These are phyloP conservation scores for Dermolepida albohirtum DNA, from an alignment of 2,888 invertebrate species.

Conservation along the genomic window DNA sequence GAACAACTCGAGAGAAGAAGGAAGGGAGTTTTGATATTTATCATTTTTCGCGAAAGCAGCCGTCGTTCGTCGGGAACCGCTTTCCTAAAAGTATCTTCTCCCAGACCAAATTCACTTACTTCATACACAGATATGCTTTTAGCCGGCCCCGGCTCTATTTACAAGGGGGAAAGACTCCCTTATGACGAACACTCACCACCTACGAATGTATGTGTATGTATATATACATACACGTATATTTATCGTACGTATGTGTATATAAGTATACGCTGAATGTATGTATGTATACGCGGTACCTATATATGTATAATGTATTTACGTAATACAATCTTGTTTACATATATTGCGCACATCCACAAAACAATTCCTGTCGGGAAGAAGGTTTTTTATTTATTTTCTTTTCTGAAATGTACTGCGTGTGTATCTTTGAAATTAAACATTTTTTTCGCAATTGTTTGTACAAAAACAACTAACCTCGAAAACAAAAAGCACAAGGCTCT, in stretches of 20 bases:
- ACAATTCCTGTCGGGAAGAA: no score
- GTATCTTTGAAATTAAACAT: no score
- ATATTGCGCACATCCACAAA: background rate
- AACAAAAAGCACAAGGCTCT: no score
- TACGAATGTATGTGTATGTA: constrained; percentile 32
- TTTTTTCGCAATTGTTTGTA: no score
- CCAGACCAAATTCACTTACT: constrained; percentile 65
- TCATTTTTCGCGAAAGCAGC: constrained; percentile 52
- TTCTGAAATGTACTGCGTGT: no score
- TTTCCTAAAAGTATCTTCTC: constrained; percentile 54
- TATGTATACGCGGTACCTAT: constrained; percentile 2
- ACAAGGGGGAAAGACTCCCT: constrained; percentile 49
- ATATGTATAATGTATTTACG: constrained; percentile 10
- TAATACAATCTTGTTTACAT: constrained; percentile 3
- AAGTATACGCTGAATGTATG: background rate
- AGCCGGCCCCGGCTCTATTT: constrained; percentile 52
- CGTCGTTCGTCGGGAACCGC: constrained; percentile 45
- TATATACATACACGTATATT: background rate
- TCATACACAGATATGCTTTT: constrained; percentile 62
- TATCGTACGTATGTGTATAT: background rate
- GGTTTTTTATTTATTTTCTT: no score
- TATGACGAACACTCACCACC: constrained; percentile 44
- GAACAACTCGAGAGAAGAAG: constrained; percentile 26
- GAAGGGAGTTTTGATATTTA: constrained; percentile 54
- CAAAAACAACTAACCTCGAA: no score